Base-by-base conservation (phyloP, 2,888 invertebrate species). In the Willowsia nigromaculata region DNA sequence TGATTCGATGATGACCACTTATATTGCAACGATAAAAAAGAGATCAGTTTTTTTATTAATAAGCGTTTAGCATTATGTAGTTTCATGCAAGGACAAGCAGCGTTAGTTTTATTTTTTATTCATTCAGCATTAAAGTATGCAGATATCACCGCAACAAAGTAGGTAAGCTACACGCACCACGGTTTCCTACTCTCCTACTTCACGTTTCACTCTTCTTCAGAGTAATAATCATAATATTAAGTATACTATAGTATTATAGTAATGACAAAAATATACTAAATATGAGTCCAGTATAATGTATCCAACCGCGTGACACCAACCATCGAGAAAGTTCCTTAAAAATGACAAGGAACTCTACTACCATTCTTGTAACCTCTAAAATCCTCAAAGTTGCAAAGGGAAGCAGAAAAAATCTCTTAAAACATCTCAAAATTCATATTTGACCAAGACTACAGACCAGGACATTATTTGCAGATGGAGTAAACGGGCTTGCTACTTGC, bases 381-480 rank as follows among this genome's bases (percentile, higher is more conserved):
- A 59, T 59, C 22, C 76, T 40, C 62, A 78, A 86, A 80, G 27
- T 80, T 62, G 78, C 68, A 78, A 11, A 84, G 56, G 62, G 27
- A 37, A 47, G 76, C 76, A 65, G 15, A 80, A 47, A 76, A 40
- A 65, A 47, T 71, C 68, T 71, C 37, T 27, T 50, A 47, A 74
- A 74, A 47, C n/a, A 47, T n/a, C 27, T 25, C 9, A 30, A 50
- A 74, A 74, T 27, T 47, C 74, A 47, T 74, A 74, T 74, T 50
- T 6, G 62, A n/a, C 27, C 15, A 13, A 15, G 27, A 1, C 4
- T 43, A 62, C 62, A 62, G 30, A 89, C 80, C 76, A 9, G 68
- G 80, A 83, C 88, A 84, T 89, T 84, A 89, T 65, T 78, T 80
- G 80, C 84, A 89, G 80, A 89, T 84, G 88, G 88, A 78, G 9